phyloP scores from a whole-genome alignment of 2,797 vertebrate genomes.

The Neopelma chrysocephalum region DNA sequence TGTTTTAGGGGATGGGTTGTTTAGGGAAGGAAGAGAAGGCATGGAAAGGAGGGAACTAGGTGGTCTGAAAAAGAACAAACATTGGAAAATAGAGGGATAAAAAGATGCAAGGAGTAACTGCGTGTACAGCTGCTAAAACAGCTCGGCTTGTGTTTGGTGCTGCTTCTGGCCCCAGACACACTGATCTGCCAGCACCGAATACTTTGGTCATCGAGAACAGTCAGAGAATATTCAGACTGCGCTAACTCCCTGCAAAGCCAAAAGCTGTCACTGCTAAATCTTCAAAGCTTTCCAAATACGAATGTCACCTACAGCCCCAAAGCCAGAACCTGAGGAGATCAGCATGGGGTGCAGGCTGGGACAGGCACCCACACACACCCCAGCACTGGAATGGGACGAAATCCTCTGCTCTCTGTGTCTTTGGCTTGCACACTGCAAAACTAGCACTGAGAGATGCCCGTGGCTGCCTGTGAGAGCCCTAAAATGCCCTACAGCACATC shows the following conservation, averaged over 20 bases:
- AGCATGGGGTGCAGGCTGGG: background rate
- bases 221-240: background rate
- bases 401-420: background rate
- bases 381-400: background rate
- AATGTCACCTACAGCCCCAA: background rate
- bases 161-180: background rate
- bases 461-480: background rate
- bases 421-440: background rate
- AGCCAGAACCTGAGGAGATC: background rate
- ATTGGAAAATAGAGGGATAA: background rate
- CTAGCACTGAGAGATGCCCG: rapidly evolving
- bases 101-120: background rate
- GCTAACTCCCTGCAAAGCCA: background rate
- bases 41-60: background rate
- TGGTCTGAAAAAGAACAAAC: background rate
- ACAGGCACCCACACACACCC: background rate
- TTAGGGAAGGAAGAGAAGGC: background rate
- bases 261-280: background rate
- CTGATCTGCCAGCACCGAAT: background rate
- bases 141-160: rapidly evolving
- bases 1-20: background rate
- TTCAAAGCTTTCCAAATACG: background rate
- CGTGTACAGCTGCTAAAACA: background rate
- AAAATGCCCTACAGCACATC: background rate
- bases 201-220: background rate